A percentile compares a stretch with the other conserved stretches of the same genome.
These are phyloP conservation scores for Notarius quadriscutis DNA, from an alignment of 2,113 vertebrate genomes.

Conservation along the genomic window DNA sequence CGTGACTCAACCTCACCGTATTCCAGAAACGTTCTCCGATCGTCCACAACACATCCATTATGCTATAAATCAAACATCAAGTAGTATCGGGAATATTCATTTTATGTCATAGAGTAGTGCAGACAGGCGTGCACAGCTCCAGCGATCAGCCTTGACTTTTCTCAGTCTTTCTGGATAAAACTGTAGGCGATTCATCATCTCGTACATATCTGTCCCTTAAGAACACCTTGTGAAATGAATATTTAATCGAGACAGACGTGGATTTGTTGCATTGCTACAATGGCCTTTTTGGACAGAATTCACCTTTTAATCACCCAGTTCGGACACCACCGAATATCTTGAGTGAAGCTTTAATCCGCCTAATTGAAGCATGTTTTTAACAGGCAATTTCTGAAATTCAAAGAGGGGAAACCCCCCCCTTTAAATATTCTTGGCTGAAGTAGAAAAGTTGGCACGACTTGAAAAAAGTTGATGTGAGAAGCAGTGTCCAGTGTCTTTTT, in stretches of 20 bases:
- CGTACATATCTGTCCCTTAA: slow-evolving; percentile 34
- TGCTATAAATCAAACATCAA: slow-evolving; percentile 32
- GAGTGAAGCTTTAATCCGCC: neutral
- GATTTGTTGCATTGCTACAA: neutral
- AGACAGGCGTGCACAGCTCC: slow-evolving; percentile 10
- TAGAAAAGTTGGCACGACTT: neutral
- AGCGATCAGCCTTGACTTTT: slow-evolving; percentile 34
- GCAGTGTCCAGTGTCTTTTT: neutral
- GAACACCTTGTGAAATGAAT: slow-evolving; percentile 26
- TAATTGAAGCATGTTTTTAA: neutral
- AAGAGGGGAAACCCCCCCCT: neutral
- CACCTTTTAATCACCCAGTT: neutral
- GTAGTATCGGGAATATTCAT: slow-evolving; percentile 29
- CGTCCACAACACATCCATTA: slow-evolving; percentile 19
- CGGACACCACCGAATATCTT: neutral
- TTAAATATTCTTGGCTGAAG: neutral
- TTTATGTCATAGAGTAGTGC: neutral
- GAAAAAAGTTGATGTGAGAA: neutral
- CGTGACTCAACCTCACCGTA: neutral
- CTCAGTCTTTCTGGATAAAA: slow-evolving; percentile 34
- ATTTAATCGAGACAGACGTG: slow-evolving; percentile 26
- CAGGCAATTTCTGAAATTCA: neutral
- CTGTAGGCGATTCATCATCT: slow-evolving; percentile 33
- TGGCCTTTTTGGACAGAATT: slow-evolving; percentile 5
- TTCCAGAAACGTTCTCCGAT: slow-evolving; percentile 29